Evolutionary conservation across 2,888 invertebrate species (phyloP), one percentile per base, ranked within the genome.

Genomic region (Eutolmus rufibarbis): DNA sequence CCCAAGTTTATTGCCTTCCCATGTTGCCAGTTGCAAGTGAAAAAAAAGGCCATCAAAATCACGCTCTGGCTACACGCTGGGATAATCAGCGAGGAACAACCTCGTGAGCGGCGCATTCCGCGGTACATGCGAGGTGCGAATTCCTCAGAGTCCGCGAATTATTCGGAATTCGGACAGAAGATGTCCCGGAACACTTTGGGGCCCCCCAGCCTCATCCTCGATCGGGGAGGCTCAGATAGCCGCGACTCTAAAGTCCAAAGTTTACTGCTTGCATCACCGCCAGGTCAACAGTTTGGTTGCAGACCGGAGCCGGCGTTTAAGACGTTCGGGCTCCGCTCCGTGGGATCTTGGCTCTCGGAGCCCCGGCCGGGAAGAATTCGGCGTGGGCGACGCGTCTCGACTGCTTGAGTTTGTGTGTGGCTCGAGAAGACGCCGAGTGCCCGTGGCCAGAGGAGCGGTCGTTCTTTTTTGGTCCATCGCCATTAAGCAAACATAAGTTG

Each of bases 121-220:
- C 46, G 37, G 37, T 57, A 57, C 74, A 37, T 23, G 43, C n/a
- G 74, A 85, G 23, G 85, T 74, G 85, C 43, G 74, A 85, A 74
- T 74, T 74, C 74, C 74, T 74, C 46, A 23, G n/a, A 85, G 85
- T 74, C 28, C 85, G 23, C 16, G 46, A 51, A 43, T 74, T 85
- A 85, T 74, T 74, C 16, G 85, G 85, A 85, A 85, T 85, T 85
- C 74, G 85, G 85, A 74, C 82, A 74, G 40, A 74, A 74, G 85
- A 74, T 43, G 85, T 43, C 74, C 85, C 51, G 85, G 74, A 85
- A 85, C 51, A 85, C 85, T 51, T 46, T 28, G 46, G 74, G 23
- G 5, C 16, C 85, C 66, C 85, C 57, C 74, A 43, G n/a, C 43
- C 0, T 0, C 34, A 3, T 9, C 31, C 14, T 31, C 5, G 74